Base-by-base conservation (phyloP, 2,113 vertebrate genomes). In the Sarotherodon lohbergeri region DNA sequence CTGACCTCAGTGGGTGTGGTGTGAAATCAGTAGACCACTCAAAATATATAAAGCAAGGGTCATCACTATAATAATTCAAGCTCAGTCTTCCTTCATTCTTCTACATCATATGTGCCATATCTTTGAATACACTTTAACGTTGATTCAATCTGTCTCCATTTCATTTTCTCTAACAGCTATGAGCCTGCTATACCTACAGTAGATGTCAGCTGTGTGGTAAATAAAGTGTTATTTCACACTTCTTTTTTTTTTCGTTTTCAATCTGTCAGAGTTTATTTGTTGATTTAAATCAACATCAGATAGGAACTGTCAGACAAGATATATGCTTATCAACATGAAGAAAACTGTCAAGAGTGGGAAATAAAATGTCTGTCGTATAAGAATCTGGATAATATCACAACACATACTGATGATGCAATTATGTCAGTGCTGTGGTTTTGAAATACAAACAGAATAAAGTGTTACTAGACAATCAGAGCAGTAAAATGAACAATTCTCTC, bases 21-120 rank as follows among this genome's bases (percentile, higher is more conserved):
- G 22, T 19, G 22, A 76, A 76, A 76, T 76, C 71, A 76, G 71
- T 0, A 76, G 43, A 50, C 43, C 0, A 29, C 9, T 3, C 0
- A 32, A 78, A 32, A 29, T 50, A 78, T 32, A 11, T 12, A 78
- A 78, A 50, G 43, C 43, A 50, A 0, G 3, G 43, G 24, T 50
- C 24, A 50, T 32, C 16, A 50, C 24, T 76, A 11, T 48, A 46
- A 17, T 76, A 29, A 48, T 48, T 48, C 16, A 3, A 76, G 43
- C 0, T 46, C 24, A 48, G 5, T 19, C 24, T 29, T 76, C 5
- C 24, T 32, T 76, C 16, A 78, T 48, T 50, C 24, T 76, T 48
- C 24, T 32, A 29, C 24, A 50, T 10, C 12, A 76, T 32, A 50
- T 32, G 71, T 3, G 1, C 27, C 24, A 50, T 11, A 50, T 48